These are phyloP conservation scores for Mellilla xanthometata DNA, from an alignment of 2,888 invertebrate species.

Conservation along the genomic window DNA sequence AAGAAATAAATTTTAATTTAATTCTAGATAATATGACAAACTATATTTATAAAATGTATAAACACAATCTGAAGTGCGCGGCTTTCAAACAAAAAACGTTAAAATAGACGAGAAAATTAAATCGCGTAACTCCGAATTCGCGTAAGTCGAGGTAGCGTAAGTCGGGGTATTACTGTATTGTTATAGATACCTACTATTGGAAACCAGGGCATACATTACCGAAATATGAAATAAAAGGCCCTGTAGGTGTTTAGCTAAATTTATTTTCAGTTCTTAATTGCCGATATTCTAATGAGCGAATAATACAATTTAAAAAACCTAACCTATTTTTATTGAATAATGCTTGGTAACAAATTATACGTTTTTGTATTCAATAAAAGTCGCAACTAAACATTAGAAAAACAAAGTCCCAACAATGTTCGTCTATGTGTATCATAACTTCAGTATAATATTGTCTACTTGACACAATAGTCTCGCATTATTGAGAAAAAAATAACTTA, in stretches of 20 bases:
- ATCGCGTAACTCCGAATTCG: too few species aligned
- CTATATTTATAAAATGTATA: too few species aligned
- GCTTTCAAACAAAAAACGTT: too few species aligned
- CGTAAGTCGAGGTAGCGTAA: too few species aligned
- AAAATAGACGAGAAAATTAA: too few species aligned
- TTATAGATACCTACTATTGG: too few species aligned
- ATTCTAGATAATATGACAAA: too few species aligned
- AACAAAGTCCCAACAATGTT: slow-evolving; percentile 70
- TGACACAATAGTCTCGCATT: slow-evolving; percentile 44
- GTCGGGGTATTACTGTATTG: too few species aligned
- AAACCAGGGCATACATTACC: too few species aligned
- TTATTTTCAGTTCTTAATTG: slow-evolving; percentile 83
- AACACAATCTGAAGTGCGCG: too few species aligned
- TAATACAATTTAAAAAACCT: slow-evolving; percentile 81
- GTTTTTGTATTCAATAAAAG: slow-evolving; percentile 78
- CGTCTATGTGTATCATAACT: slow-evolving; percentile 38
- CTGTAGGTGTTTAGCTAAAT: slow-evolving; percentile 74
- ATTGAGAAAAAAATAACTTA: slow-evolving; percentile 72
- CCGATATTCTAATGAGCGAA: slow-evolving; percentile 82
- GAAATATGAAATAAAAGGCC: slow-evolving; percentile 40
- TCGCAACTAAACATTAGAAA: slow-evolving; percentile 71
- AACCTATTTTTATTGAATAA: slow-evolving; percentile 80
- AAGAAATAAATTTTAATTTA: too few species aligned
- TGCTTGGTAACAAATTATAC: slow-evolving; percentile 81
- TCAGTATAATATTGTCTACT: slow-evolving; percentile 24